Base-by-base conservation (phyloP, 2,888 invertebrate species). In the Hermaeophaga mercurialis region DNA sequence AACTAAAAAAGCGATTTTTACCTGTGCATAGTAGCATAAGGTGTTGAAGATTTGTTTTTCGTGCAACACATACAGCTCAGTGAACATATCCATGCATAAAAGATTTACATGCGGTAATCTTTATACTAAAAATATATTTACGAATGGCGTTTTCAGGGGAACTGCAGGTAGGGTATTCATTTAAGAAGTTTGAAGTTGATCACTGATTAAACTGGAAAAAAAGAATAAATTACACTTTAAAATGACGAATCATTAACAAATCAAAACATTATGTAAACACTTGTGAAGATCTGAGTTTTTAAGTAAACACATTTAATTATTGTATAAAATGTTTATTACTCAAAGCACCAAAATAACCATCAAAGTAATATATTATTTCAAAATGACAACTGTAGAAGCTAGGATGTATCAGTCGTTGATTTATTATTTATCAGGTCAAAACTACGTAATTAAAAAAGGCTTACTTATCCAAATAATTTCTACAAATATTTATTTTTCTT, bases 1-100 rank as follows among this genome's bases (percentile, higher is more conserved):
- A 28, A 28, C 6, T 8, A 26, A 36, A 34, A 38, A 39, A 50
- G 33, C 22, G 14, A 34, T 38, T 31, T 28, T 59, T 63, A 63
- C 63, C 63, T 63, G 56, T 50, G 46, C 34, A 49, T 33, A 54
- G 49, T 48, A 49, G 56, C 63, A 63, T 63, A 63, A 18, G 58
- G 45, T 60, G 26, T 54, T 54, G 50, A 39, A 56, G 48, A 63
- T 34, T 31, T 63, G 56, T 47, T 46, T 36, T 52, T 63, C 63
- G 53, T 63, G 63, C 63, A 63, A 61, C 38, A 53, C 54, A 50
- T 63, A 63, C 45, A 63, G 45, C 12, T 59, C 53, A 31, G 52
- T 58, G 48, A 63, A 61, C 48, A 60, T 46, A 48, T 63, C 63
- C 60, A 63, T 63, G 63, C 63, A 62, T 44, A 17, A 19, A 17